Base-by-base conservation (phyloP, 2,888 invertebrate genomes). In the Podabrus alpinus region DNA sequence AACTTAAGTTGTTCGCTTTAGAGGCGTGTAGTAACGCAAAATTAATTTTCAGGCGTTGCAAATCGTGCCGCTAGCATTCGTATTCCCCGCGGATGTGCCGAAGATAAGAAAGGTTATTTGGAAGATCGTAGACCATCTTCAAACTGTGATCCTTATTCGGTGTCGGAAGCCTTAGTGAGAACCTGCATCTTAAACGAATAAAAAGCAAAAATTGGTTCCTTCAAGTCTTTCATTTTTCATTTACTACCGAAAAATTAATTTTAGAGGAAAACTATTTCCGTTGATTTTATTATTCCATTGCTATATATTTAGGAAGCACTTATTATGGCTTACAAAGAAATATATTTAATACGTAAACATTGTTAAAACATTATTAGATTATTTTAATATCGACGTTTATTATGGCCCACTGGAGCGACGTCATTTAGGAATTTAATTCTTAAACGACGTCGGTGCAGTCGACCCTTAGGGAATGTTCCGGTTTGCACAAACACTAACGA, bases 31-130 rank as follows among this genome's bases (percentile, higher is more conserved):
- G 15, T 17, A 66, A 66, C 24, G 15, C 59, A 45, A 13, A 19
- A 68, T 25, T 68, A 45, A 68, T 60, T 90, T 74, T 90, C 90
- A 86, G 97, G 95, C 71, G 97, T 98, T 9, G 98, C 98, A 61
- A 97, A 97, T 88, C 94, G 98, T 80, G 97, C 95, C 67, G 95
- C 95, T 87, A 97, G 97, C 86, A 95, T 99, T 87, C 93, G 99
- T 80, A 98, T 98, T 86, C 98, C 98, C 7, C 92, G 97, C 17
- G 92, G 92, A 15, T 96, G 96, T 25, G 96, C 96, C 45, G 96
- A 96, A 82, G 95, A 96, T 9, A 95, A 95, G 86, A 94, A 94
- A 86, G 98, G 98, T n/a, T 98, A 98, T 86, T 89, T 98, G 81
- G 98, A 98, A 88, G 98, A 98, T 89, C 91, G 98, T 79, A 91